These are phyloP conservation scores for Phalacrocorax carbo DNA, from an alignment of 2,113 vertebrate species.

Conservation along the genomic window DNA sequence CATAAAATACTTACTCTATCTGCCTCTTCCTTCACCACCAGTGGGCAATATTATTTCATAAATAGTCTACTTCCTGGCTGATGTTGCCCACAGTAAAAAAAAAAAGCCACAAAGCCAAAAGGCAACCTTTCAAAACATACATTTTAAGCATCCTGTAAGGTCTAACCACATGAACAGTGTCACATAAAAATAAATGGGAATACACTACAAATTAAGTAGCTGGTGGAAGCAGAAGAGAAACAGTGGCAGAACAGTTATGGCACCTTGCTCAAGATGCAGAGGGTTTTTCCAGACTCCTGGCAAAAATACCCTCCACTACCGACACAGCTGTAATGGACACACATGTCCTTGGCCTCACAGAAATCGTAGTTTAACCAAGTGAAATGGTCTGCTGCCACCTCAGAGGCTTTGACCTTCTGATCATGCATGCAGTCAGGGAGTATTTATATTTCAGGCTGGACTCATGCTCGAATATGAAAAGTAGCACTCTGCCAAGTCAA, in stretches of 20 bases:
- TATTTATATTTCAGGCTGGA: background rate
- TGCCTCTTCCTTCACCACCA: constrained; percentile 65
- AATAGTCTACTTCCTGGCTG: constrained; percentile 32
- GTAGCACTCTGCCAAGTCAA: background rate
- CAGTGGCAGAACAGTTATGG: background rate
- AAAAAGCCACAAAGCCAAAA: constrained; percentile 24
- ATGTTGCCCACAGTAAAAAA: constrained; percentile 22
- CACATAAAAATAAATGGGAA: constrained; percentile 32
- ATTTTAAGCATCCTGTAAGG: constrained; percentile 47
- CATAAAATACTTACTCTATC: constrained; percentile 73
- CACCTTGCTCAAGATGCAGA: background rate
- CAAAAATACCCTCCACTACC: background rate
- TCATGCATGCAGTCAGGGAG: background rate
- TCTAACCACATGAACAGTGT: background rate
- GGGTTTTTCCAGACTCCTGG: background rate
- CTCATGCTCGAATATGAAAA: background rate
- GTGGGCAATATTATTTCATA: constrained; percentile 73
- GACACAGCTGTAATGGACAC: background rate
- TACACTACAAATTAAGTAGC: constrained; percentile 17
- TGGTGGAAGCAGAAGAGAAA: constrained; percentile 11
- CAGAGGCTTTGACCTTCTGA: background rate
- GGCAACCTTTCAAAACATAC: background rate
- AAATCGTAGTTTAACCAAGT: background rate
- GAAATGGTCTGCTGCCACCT: background rate
- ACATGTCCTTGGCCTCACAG: background rate